Evolutionary conservation across 2,797 vertebrate species (phyloP).

Genomic region (Trachops cirrhosus): DNA sequence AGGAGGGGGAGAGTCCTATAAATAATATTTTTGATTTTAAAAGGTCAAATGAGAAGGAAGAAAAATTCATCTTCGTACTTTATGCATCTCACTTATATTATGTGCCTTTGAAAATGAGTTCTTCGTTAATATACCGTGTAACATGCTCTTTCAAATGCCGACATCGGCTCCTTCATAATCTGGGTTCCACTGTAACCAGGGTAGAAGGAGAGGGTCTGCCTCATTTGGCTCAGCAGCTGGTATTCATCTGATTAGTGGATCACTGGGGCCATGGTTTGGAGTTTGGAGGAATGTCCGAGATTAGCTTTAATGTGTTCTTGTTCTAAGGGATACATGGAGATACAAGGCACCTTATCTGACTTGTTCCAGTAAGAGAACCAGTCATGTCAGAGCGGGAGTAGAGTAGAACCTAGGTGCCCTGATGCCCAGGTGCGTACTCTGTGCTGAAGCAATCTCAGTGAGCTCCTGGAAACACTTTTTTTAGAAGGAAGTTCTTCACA

Average conservation of each 20-base stretch:
- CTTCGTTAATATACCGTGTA: not conserved
- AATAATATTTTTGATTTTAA: conserved; percentile 63
- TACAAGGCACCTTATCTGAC: not conserved
- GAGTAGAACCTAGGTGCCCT: not conserved
- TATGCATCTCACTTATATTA: not conserved
- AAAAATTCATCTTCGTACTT: conserved; percentile 14
- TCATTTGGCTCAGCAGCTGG: not conserved
- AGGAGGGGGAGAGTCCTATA: not conserved
- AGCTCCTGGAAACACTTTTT: not conserved
- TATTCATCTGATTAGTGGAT: not conserved
- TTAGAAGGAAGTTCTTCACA: not conserved
- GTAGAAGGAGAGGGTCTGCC: not conserved
- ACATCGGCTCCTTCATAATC: not conserved
- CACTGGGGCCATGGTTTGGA: not conserved
- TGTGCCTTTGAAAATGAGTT: not conserved
- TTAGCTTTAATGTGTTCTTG: not conserved
- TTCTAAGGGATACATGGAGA: not conserved
- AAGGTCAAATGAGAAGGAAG: conserved; percentile 58
- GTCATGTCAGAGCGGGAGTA: not conserved
- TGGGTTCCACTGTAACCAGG: not conserved
- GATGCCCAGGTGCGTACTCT: not conserved
- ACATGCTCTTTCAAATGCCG: not conserved
- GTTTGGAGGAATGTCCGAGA: not conserved
- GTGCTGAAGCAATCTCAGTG: not conserved
- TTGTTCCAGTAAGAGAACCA: not conserved